Base-by-base conservation (phyloP, 2,888 invertebrate species). In the Petrophora chlorosata region DNA sequence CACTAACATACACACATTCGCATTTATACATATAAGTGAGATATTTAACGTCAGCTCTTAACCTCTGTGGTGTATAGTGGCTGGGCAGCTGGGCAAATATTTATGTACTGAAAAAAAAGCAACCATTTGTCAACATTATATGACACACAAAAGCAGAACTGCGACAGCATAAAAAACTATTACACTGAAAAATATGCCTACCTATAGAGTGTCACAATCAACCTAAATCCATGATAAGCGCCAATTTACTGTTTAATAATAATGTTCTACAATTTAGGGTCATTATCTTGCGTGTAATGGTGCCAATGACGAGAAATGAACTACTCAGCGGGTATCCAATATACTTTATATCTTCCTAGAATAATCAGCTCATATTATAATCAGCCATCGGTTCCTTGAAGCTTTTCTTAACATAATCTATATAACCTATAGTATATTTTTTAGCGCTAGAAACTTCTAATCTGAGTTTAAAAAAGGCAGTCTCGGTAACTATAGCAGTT, bases 231-330 rank as follows among this genome's bases (percentile, higher is more conserved):
- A 67, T 72, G 38, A 17, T 47, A 49, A 40, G 36, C 36, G 25
- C 14, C 12, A 10, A 28, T 38, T 15, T 42, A 13, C 46, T 30
- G 67, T 61, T 63, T 41, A 54, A 70, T 57, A 59, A 68, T 63
- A 63, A 73, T 69, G 68, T 67, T 61, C 64, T 63, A 63, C 71
- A 63, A 75, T 79, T 77, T 73, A 73, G 63, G 53, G 51, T 63
- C 67, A 70, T 78, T 75, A 77, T 56, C 50, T 60, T 39, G 43
- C 43, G 42, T 38, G 54, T 73, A 69, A 76, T 63, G 56, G 56
- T 53, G 56, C 47, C 61, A 55, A 61, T 50, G 48, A 44, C 50
- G 47, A 53, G 45, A 60, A 67, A 70, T 52, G 43, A 17, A 35
- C 41, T 28, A 22, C 30, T 30, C 35, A 49, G 33, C 32, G 12